Evolutionary conservation across 2,113 vertebrate species (phyloP).

Genomic region (Poeciliopsis retropinna): DNA sequence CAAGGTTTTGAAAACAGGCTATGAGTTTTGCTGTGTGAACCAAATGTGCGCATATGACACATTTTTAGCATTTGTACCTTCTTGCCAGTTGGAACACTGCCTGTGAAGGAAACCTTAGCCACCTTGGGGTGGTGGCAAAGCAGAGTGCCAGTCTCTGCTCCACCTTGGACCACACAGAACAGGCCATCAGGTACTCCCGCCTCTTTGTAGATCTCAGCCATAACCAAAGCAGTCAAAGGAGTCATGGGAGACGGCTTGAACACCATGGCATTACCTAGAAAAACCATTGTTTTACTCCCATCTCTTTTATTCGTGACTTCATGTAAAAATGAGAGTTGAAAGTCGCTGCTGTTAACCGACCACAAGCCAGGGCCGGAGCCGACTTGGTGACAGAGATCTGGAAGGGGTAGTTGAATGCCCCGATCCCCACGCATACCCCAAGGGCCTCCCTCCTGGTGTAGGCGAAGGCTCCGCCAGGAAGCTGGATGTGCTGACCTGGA

Average conservation of each 20-base stretch:
- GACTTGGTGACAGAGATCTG: conserved; percentile 90
- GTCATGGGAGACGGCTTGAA: conserved; percentile 96
- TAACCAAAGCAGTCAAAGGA: conserved; percentile 84
- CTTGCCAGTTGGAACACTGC: conserved; percentile 92
- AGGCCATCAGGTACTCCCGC: conserved; percentile 90
- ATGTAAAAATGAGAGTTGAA: background rate
- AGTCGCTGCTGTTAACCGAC: conserved; percentile 70
- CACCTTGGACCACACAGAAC: conserved; percentile 95
- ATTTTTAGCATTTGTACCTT: conserved; percentile 81
- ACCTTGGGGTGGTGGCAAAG: conserved; percentile 90
- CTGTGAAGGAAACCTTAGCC: conserved; percentile 96
- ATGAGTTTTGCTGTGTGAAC: no score
- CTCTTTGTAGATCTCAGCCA: conserved; percentile 93
- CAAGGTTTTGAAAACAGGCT: no score
- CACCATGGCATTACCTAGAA: conserved; percentile 92
- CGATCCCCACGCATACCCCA: conserved; percentile 94
- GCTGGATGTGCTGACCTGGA: conserved; percentile 93
- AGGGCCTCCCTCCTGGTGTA: conserved; percentile 93
- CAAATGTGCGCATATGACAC: no score
- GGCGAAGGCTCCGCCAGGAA: conserved; percentile 88
- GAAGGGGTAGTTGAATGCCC: conserved; percentile 96
- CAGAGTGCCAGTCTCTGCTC: conserved; percentile 87
- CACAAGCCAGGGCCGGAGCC: conserved; percentile 93
- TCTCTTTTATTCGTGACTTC: background rate
- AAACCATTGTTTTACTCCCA: background rate